These are phyloP conservation scores for Nematostella vectensis DNA, from an alignment of 92 coral and sea anemone species.

Conservation along the genomic window DNA sequence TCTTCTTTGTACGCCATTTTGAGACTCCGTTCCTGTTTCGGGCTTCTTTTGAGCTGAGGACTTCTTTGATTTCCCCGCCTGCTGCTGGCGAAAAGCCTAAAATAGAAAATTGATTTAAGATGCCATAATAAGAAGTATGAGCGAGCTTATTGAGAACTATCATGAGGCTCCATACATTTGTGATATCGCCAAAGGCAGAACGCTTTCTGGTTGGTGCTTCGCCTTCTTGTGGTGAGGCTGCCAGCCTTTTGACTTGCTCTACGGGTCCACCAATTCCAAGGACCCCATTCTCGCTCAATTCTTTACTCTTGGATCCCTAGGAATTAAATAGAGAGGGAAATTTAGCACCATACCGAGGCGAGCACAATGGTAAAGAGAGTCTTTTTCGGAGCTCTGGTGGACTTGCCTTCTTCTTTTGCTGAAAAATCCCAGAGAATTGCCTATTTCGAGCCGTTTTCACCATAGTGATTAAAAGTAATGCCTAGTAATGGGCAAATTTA, in stretches of 20 bases:
- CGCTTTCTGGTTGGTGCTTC: conserved; percentile 83
- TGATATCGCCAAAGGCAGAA: conserved; percentile 91
- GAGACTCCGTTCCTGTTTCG: not conserved
- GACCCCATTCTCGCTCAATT: conserved; percentile 35
- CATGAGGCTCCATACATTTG: too few relatives aligned
- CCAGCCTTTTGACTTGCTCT: conserved; percentile 72
- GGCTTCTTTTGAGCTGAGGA: conserved; percentile 5
- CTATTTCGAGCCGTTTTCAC: conserved; percentile 60
- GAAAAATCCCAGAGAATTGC: conserved; percentile 25
- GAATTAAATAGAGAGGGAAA: conserved; percentile 1
- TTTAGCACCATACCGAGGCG: too few relatives aligned
- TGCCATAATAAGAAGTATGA: too few relatives aligned
- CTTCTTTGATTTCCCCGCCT: too few relatives aligned
- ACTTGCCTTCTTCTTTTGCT: conserved; percentile 44
- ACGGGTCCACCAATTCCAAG: conserved; percentile 29
- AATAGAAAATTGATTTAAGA: too few relatives aligned
- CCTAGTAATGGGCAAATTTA: not conserved
- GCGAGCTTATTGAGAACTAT: too few relatives aligned
- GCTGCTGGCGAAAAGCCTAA: too few relatives aligned
- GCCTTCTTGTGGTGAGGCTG: conserved; percentile 62
- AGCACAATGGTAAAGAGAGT: not conserved
- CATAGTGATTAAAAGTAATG: conserved; percentile 18
- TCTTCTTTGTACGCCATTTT: conserved; percentile 1
- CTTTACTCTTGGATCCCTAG: conserved; percentile 27
- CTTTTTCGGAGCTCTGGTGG: not conserved